A percentile compares a stretch with the other conserved stretches of the same genome.
Conservation (phyloP, 2,113 vertebrate species). For the Onychostruthus taczanowskii region DNA sequence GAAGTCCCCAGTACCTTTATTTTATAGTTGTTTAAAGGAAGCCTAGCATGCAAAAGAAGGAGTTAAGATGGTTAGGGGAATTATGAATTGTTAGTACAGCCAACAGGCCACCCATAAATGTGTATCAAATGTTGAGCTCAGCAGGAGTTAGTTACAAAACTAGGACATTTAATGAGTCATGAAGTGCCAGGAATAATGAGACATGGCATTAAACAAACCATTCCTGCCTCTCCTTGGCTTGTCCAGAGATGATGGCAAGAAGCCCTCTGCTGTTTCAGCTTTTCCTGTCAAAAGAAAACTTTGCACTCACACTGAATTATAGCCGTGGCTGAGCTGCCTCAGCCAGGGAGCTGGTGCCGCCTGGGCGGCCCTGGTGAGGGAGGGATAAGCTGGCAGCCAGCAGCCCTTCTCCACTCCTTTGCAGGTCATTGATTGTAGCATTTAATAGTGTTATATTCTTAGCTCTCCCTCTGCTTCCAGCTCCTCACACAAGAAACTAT, state of each 20-base stretch:
- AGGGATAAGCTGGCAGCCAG: background rate
- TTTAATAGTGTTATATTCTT: background rate
- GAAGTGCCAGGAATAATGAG: constrained; percentile 46
- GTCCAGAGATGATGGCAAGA: constrained; percentile 11
- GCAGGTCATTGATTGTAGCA: background rate
- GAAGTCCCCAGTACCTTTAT: background rate
- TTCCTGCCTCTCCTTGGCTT: constrained; percentile 37
- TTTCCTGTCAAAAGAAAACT: constrained; percentile 3
- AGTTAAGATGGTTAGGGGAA: constrained; percentile 18
- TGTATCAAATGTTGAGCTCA: constrained; percentile 57
- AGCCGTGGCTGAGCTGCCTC: background rate
- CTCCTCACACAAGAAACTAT: background rate
- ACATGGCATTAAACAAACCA: constrained; percentile 38
- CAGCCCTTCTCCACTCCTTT: background rate
- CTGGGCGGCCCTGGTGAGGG: background rate
- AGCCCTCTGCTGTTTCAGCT: constrained; percentile 51
- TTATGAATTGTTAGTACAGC: constrained; percentile 30
- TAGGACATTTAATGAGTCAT: constrained; percentile 56
- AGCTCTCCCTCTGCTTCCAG: background rate
- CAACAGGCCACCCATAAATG: constrained; percentile 47
- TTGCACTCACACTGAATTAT: background rate
- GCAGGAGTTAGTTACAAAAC: constrained; percentile 56
- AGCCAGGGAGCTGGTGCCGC: background rate
- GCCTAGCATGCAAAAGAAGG: background rate
- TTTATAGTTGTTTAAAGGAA: background rate